Base-by-base conservation (phyloP, 2,113 vertebrate genomes). In the Myiopsitta monachus region DNA sequence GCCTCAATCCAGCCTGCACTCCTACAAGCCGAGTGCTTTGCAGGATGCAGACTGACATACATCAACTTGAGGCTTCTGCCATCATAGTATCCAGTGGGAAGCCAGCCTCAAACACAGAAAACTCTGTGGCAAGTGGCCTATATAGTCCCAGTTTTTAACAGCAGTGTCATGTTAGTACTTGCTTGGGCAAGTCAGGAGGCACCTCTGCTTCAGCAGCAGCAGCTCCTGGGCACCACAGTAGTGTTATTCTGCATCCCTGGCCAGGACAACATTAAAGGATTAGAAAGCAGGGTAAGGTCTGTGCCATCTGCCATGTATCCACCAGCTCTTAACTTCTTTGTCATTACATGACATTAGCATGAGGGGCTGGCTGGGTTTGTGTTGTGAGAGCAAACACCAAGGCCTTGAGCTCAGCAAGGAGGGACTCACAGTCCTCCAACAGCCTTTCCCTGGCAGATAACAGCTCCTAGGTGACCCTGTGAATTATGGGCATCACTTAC, bases 341-440 rank as follows among this genome's bases (percentile, higher is more conserved):
- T 49, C 15, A 11, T 66, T 59, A 30, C n/a, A 39, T 36, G 46
- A 14, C 41, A 16, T 36, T 9, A 54, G 33, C 43, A 31, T 2
- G 39, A 43, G 23, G 24, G 26, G 18, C 6, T 14, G 39, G 26
- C 30, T 49, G 51, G 44, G 24, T 57, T 41, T 43, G 54, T 41
- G 5, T 27, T 1, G 1, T 14, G n/a, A 11, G 47, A 59, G 38
- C 52, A 52, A 77, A 73, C 36, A 16, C 6, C 0, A 3, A 30
- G 55, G 14, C 78, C 78, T 18, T 27, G 36, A 49, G 74, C 63
- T 33, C 1, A 2, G 27, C 28, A 7, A 9, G 64, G 76, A 59
- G 28, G 59, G n/a, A n/a, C 3, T 30, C 17, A 0, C 33, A 10
- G 31, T 7, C 28, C 49, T 18, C 24, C 49, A 7, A 1, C 28